These are phyloP conservation scores for Homarus gammarus DNA, from an alignment of 2,888 invertebrate species.

Conservation along the genomic window DNA sequence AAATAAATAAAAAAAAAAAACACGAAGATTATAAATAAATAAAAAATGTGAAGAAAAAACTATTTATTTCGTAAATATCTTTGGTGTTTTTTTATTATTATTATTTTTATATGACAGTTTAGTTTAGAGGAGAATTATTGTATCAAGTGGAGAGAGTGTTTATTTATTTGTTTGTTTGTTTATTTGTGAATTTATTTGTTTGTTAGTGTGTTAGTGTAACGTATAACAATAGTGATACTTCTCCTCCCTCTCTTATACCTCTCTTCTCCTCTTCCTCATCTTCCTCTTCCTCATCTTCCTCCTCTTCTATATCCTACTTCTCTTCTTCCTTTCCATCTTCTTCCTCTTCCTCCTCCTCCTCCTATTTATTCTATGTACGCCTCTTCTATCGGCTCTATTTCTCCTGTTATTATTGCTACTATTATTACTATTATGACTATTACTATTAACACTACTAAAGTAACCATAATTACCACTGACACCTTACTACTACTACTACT, in stretches of 20 bases:
- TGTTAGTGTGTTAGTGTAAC: too few relatives aligned
- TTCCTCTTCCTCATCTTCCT: slow-evolving; percentile 20
- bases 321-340: too few relatives aligned
- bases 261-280: not conserved
- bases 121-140: too few relatives aligned
- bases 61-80: not conserved
- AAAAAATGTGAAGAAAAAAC: not conserved
- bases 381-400: too few relatives aligned
- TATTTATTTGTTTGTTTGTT: too few relatives aligned
- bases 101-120: too few relatives aligned
- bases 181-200: too few relatives aligned
- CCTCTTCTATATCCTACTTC: not conserved
- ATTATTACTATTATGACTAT: too few relatives aligned
- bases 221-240: too few relatives aligned
- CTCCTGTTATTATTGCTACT: not conserved
- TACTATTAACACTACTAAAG: too few relatives aligned
- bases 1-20: not conserved
- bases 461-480: not conserved
- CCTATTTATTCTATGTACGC: not conserved
- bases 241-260: not conserved
- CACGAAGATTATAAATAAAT: too few relatives aligned
- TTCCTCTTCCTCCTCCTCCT: not conserved
- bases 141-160: too few relatives aligned
- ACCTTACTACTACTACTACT: not conserved
- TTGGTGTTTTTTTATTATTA: not conserved